Evolutionary conservation across 2,888 invertebrate genomes (phyloP), one percentile per base, ranked within the genome.

Genomic region (Harpalus rufipes): DNA sequence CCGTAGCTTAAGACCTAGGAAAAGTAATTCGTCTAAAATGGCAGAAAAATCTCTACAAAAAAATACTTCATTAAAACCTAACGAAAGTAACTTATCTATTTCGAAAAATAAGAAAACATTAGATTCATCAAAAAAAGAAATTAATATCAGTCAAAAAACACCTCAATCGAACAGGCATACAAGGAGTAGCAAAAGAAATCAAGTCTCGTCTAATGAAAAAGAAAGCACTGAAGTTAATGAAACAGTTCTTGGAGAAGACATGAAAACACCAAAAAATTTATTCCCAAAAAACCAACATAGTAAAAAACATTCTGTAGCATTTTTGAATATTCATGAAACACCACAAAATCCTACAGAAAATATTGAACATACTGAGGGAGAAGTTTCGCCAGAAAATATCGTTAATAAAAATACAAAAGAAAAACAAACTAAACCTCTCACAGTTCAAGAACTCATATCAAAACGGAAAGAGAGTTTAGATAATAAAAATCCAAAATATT

Each of bases 231-330:
- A 78, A 78, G 12, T 12, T 56, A 8, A 56, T 18, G 78, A 68
- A 18, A n/a, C 21, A 14, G n/a, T 7, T 6, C 16, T n/a, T 6
- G 58, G 1, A 58, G 14, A n/a, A 6, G 58, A 14, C 14, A 58
- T n/a, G n/a, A 58, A 58, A 21, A 21, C 21, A 16, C 14, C n/a
- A 65, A 65, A 44, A 44, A 7, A 14, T 41, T 72, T 44, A 72
- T 72, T 72, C 3, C n/a, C 39, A 16, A 44, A 14, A 16, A 39
- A 72, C 14, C 39, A 14, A 72, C 39, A 44, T 0, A 72, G 44
- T 44, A 72, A 41, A 72, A 56, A 78, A 56, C 56, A 78, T 78
- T 78, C 76, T 2, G 56, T 56, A 78, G 56, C 76, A 25, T 78
- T 78, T 78, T 56, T 14, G 32, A 25, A n/a, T 32, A 32, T 44